A percentile compares a stretch with the other conserved stretches of the same genome.
Conservation (phyloP, 1,140 invertebrate species). For the Macrostomum lignano region DNA sequence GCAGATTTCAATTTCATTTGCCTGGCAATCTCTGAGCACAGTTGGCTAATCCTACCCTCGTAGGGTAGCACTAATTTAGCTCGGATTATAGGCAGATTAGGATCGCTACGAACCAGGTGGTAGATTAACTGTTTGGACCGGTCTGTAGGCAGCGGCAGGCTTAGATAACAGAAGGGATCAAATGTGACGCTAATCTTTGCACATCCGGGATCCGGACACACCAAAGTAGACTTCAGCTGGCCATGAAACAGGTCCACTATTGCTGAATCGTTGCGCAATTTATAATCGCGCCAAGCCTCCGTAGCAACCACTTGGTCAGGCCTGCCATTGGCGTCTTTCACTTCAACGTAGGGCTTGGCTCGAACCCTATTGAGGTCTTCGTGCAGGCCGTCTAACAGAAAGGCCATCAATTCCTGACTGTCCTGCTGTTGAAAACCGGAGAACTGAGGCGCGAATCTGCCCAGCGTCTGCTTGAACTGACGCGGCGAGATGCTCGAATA, state of each 20-base stretch:
- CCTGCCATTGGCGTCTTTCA: conserved; percentile 31
- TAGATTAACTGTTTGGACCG: no score
- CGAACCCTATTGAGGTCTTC: conserved; percentile 38
- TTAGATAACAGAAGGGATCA: conserved; percentile 38
- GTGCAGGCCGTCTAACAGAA: conserved; percentile 37
- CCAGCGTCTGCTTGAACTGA: conserved; percentile 38
- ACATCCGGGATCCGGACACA: conserved; percentile 36
- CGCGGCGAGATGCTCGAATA: conserved; percentile 30
- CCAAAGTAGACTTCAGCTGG: conserved; percentile 36
- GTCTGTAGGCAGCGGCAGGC: no score
- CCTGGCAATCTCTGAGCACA: no score
- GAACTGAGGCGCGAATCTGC: conserved; percentile 35
- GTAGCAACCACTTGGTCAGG: conserved; percentile 30
- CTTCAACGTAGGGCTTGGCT: conserved; percentile 37
- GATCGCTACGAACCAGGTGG: no score
- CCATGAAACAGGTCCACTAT: conserved; percentile 39
- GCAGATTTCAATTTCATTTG: conserved; percentile 11
- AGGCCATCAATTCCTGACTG: conserved; percentile 36
- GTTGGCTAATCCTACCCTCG: conserved; percentile 16
- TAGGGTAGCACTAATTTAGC: no score
- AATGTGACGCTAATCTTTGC: conserved; percentile 36
- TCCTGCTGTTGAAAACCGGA: conserved; percentile 35
- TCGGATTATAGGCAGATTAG: no score
- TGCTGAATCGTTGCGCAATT: conserved; percentile 36
- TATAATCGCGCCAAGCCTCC: conserved; percentile 36